phyloP scores from a whole-genome alignment of 2,888 invertebrate species.

The Dysmachus trigonus region DNA sequence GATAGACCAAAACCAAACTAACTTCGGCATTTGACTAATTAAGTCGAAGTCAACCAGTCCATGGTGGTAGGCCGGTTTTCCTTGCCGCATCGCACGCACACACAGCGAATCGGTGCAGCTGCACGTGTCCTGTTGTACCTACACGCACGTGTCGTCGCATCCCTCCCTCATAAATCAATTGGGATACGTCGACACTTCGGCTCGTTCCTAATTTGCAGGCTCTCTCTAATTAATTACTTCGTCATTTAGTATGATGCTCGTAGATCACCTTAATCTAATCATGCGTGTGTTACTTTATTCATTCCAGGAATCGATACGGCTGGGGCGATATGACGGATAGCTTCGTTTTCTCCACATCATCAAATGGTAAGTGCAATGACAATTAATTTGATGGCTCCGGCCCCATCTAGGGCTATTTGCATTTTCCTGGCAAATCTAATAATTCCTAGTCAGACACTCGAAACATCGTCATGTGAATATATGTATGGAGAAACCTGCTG shows the following conservation, averaged over 20 bases:
- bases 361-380: conserved; percentile 67
- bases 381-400: not conserved
- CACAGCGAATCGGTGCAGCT: not conserved
- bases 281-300: conserved; percentile 10
- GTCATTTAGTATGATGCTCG: not conserved
- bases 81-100: not conserved
- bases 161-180: conserved; percentile 41
- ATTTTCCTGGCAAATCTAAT: not conserved
- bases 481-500: not conserved
- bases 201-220: conserved; percentile 32
- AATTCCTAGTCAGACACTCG: not conserved
- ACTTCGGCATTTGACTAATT: conserved; percentile 43
- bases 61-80: not conserved
- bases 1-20: conserved; percentile 19
- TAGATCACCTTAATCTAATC: conserved; percentile 29
- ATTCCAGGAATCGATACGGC: conserved; percentile 70
- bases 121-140: not conserved
- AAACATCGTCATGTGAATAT: not conserved
- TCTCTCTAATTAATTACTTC: conserved; percentile 39
- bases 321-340: conserved; percentile 73
- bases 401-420: not conserved
- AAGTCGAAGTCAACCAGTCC: conserved; percentile 25
- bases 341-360: conserved; percentile 72
- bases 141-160: too few species aligned
- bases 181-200: conserved; percentile 37